Evolutionary conservation across 2,888 invertebrate genomes (phyloP).

Genomic region (Muschampia plurimacula): DNA sequence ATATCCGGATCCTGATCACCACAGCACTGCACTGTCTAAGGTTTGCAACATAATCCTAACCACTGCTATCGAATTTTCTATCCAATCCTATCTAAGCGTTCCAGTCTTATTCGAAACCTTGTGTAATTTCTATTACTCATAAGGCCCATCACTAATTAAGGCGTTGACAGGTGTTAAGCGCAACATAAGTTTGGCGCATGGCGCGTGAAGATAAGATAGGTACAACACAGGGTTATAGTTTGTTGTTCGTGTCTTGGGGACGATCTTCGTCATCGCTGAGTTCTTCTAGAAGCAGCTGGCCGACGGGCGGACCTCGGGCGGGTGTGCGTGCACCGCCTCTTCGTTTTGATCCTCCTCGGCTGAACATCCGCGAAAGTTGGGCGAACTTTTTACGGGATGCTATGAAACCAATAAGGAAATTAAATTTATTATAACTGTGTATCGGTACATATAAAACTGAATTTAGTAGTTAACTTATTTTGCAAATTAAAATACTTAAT

Average conservation of each 20-base stretch:
- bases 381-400: constrained; percentile 93
- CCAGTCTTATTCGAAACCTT: constrained; percentile 80
- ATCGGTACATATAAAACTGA: too few relatives aligned
- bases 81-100: constrained; percentile 64
- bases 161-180: constrained; percentile 29
- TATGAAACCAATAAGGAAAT: constrained; percentile 53
- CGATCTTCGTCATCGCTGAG: constrained; percentile 87
- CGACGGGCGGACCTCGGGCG: constrained; percentile 84
- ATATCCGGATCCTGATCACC: constrained; percentile 11
- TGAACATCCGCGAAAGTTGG: constrained; percentile 91
- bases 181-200: constrained; percentile 36
- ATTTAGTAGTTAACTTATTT: too few relatives aligned
- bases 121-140: constrained; percentile 51
- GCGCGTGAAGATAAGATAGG: constrained; percentile 39
- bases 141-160: constrained; percentile 41
- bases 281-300: constrained; percentile 86
- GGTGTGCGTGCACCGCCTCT: constrained; percentile 68
- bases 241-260: constrained; percentile 58
- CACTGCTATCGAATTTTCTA: constrained; percentile 42
- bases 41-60: constrained; percentile 6
- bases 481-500: too few relatives aligned
- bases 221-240: constrained; percentile 46
- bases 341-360: constrained; percentile 86
- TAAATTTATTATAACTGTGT: too few relatives aligned
- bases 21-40: constrained; percentile 12